Conservation (phyloP, 2,113 vertebrate species). For the Ophthalmolycus amberensis region DNA sequence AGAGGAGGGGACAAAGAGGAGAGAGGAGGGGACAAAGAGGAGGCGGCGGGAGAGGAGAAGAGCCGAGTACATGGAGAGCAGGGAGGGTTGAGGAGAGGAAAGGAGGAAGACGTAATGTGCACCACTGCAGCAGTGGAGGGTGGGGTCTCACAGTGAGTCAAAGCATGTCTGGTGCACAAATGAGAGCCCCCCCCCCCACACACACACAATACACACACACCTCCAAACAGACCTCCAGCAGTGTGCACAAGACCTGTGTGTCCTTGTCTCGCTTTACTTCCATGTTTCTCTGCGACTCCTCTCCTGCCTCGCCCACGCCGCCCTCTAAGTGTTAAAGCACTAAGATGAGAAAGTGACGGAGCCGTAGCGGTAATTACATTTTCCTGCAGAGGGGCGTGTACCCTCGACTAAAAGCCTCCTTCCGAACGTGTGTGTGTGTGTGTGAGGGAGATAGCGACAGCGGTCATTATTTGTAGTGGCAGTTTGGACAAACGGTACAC, state of each 20-base stretch:
- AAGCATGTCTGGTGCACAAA: slow-evolving; percentile 67
- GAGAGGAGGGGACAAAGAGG: neutral
- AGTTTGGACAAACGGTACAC: neutral
- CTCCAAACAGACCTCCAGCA: slow-evolving; percentile 28
- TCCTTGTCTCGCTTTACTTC: neutral
- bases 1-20: too few relatives aligned
- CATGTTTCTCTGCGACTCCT: neutral
- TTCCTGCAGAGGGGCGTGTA: slow-evolving; percentile 51
- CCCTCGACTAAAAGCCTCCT: slow-evolving; percentile 26
- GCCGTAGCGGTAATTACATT: slow-evolving; percentile 23
- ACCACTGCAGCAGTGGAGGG: slow-evolving; percentile 76
- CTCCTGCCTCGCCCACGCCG: neutral
- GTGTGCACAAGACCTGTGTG: neutral
- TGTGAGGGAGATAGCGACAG: neutral
- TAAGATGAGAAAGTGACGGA: slow-evolving; percentile 1
- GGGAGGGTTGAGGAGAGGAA: slow-evolving; percentile 38
- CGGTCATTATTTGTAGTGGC: neutral
- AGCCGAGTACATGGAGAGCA: slow-evolving; percentile 11
- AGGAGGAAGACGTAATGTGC: slow-evolving; percentile 63
- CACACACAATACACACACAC: slow-evolving; percentile 10
- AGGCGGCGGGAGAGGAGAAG: slow-evolving; percentile 14
- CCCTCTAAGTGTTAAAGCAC: slow-evolving; percentile 30
- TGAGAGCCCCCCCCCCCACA: slow-evolving; percentile 31
- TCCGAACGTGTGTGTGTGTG: neutral
- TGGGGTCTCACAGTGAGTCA: slow-evolving; percentile 65